These are phyloP conservation scores for Kradibia gibbosae DNA, from an alignment of 1,140 invertebrate species.

Conservation along the genomic window DNA sequence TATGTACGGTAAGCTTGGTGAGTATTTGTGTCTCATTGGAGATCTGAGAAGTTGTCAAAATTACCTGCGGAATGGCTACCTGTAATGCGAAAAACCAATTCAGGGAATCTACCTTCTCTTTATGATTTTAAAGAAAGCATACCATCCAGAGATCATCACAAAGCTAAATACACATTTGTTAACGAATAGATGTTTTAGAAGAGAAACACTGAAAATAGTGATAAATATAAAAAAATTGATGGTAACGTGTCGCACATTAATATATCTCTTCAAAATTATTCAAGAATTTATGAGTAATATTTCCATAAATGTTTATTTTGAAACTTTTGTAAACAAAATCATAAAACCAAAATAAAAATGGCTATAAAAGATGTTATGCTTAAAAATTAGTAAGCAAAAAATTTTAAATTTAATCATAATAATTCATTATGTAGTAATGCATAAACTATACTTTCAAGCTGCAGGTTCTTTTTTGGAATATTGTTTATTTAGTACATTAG, in stretches of 20 bases:
- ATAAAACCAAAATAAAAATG: background rate
- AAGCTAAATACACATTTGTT: background rate
- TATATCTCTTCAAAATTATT: background rate
- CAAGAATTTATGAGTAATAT: background rate
- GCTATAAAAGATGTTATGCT: background rate
- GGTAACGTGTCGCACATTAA: background rate
- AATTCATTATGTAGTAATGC: too few relatives aligned
- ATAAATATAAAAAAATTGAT: background rate
- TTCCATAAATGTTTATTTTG: background rate
- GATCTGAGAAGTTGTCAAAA: conserved; percentile 13
- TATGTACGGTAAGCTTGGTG: background rate
- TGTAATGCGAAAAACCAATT: background rate
- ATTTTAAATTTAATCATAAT: too few relatives aligned
- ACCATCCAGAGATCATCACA: background rate
- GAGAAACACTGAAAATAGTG: background rate
- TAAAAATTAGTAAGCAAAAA: background rate
- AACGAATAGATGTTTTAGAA: background rate
- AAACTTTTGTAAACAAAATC: background rate
- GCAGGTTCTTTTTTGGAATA: too few relatives aligned
- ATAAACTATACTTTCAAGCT: too few relatives aligned
- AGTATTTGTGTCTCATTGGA: background rate
- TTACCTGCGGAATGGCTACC: background rate
- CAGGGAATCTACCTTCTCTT: background rate
- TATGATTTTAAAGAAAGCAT: background rate
- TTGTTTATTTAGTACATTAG: too few relatives aligned